Conservation (phyloP, 2,888 invertebrate genomes). For the Rotaria macrura region DNA sequence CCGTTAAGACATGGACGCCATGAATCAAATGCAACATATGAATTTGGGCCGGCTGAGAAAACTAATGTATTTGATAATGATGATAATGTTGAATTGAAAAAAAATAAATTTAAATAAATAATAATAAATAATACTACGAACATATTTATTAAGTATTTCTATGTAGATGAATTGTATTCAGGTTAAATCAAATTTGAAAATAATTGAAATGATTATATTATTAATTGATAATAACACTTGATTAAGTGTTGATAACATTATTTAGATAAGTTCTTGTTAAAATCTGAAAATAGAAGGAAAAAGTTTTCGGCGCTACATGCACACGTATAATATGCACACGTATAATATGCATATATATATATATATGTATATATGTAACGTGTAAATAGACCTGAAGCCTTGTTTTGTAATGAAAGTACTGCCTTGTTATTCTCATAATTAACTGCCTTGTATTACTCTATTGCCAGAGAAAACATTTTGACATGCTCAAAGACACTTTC, state of each 20-base stretch:
- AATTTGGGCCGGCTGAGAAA: background rate
- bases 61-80: background rate
- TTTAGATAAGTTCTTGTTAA: background rate
- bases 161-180: background rate
- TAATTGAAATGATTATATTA: background rate
- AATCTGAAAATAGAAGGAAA: background rate
- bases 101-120: background rate
- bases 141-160: background rate
- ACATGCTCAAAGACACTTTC: background rate
- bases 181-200: background rate
- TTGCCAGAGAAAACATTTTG: background rate
- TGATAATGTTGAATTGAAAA: background rate
- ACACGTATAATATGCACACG: too few species aligned
- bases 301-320: too few species aligned
- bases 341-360: too few species aligned
- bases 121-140: background rate
- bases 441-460: background rate
- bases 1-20: conserved; percentile 21
- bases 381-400: background rate
- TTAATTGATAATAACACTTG: background rate
- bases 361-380: too few species aligned
- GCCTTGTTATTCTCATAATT: background rate
- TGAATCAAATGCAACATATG: conserved; percentile 14
- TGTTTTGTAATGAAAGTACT: background rate
- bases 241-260: background rate